Percentiles rank a stretch among this genome's conserved stretches.
phyloP scores from a whole-genome alignment of 2,113 vertebrate genomes.

The Urocitellus parryii region DNA sequence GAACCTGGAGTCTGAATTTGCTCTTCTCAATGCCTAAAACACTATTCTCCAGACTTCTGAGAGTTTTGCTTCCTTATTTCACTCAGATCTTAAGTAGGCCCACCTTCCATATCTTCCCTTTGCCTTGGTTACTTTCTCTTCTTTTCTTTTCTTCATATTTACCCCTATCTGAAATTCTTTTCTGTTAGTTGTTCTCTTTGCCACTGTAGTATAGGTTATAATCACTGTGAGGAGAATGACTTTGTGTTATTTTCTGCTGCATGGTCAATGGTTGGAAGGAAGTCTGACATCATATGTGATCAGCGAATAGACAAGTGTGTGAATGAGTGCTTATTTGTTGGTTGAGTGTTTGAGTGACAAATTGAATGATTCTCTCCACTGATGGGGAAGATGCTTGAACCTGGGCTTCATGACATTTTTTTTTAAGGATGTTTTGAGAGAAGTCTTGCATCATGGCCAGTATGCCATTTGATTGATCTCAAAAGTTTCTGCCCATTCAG shows the following conservation, averaged over 20 bases:
- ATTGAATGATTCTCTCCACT: neutral
- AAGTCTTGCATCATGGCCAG: neutral
- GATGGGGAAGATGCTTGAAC: neutral
- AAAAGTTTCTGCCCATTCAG: neutral
- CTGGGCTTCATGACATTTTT: neutral
- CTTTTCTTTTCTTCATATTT: slow-evolving; percentile 12
- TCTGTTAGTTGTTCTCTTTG: slow-evolving; percentile 13
- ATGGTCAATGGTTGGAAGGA: slow-evolving; percentile 6
- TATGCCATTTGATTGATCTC: neutral
- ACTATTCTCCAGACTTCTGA: neutral
- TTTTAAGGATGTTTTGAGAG: neutral
- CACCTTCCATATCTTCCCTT: neutral
- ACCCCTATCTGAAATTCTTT: neutral
- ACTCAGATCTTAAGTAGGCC: neutral
- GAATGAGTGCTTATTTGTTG: neutral
- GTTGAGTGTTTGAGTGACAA: neutral
- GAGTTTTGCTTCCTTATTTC: neutral
- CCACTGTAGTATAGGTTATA: neutral
- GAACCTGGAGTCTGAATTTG: neutral
- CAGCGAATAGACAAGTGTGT: neutral
- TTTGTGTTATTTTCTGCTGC: neutral
- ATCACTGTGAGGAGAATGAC: neutral
- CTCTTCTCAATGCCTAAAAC: neutral
- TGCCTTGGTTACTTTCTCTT: neutral
- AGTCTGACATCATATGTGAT: neutral